Percentiles rank a stretch among this genome's conserved stretches.
These are phyloP conservation scores for Aporrectodea caliginosa DNA, from an alignment of 1,140 invertebrate genomes.

Conservation along the genomic window DNA sequence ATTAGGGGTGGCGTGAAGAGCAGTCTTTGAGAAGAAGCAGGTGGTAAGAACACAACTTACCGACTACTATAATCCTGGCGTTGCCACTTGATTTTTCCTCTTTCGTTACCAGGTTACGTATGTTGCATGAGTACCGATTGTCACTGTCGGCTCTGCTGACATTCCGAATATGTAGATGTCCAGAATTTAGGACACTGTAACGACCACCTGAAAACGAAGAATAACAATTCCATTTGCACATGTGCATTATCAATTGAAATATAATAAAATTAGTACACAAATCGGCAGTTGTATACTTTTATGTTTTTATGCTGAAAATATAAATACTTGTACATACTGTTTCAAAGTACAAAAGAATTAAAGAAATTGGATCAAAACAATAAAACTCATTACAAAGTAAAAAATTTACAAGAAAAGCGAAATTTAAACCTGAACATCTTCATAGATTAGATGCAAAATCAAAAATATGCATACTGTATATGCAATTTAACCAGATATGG, in stretches of 20 bases:
- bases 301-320: neutral
- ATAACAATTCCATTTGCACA: neutral
- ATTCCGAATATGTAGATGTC: conserved; percentile 45
- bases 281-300: neutral
- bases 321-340: too few species aligned
- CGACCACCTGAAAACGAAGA: conserved; percentile 38
- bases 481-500: too few species aligned
- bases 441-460: too few species aligned
- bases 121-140: conserved; percentile 76
- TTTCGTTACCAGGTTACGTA: conserved; percentile 85
- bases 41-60: conserved; percentile 63
- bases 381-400: too few species aligned
- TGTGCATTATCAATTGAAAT: neutral
- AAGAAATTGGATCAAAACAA: too few species aligned
- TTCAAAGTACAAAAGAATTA: too few species aligned
- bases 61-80: conserved; percentile 85
- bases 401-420: too few species aligned
- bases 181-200: conserved; percentile 44
- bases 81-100: conserved; percentile 88
- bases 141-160: conserved; percentile 46
- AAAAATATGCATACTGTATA: too few species aligned
- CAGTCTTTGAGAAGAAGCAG: neutral
- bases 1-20: neutral
- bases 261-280: neutral
- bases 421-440: too few species aligned